Base-by-base conservation (phyloP, 2,888 invertebrate genomes). In the Philhelius pedissequus region DNA sequence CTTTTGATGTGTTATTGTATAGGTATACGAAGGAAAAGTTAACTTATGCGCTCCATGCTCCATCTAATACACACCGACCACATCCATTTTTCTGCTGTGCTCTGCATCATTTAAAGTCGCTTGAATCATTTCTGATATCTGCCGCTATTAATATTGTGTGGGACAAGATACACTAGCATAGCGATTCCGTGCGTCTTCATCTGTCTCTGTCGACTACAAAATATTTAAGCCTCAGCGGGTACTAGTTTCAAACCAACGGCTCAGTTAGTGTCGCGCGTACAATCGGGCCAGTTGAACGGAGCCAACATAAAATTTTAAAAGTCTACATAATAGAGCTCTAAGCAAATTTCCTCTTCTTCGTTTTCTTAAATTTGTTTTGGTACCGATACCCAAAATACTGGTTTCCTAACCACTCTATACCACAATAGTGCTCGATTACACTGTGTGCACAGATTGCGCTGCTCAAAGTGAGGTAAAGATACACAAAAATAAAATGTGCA, bases 221-320 rank as follows among this genome's bases (percentile, higher is more conserved):
- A 3, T 56, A n/a, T n/a, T n/a, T n/a, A 52, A 83, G 58, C 70
- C 58, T 71, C 66, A 74, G 68, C 62, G 62, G 74, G 54, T 48
- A 68, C 70, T 75, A 52, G 79, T 64, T 83, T 78, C 32, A 83
- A 74, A 74, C 50, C 40, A 69, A 69, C 75, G 75, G 60, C 56
- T 84, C 75, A 84, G 84, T 84, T 76, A 84, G 80, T 80, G 76
- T 22, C 84, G 84, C 76, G 84, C 80, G 68, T 80, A 56, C 84
- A 25, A 75, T 68, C 80, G 80, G 66, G 75, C 68, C 71, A 84
- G 84, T 52, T 84, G 84, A 84, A 84, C 84, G 84, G 60, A 84
- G 75, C 80, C 52, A 80, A 71, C 71, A 40, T 30, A 9, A 3
- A 27, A 70, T 64, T 35, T 56, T 78, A 64, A 78, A 78, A 83